Evolutionary conservation across 2,113 vertebrate species (phyloP).

Genomic region (Tachycineta bicolor): DNA sequence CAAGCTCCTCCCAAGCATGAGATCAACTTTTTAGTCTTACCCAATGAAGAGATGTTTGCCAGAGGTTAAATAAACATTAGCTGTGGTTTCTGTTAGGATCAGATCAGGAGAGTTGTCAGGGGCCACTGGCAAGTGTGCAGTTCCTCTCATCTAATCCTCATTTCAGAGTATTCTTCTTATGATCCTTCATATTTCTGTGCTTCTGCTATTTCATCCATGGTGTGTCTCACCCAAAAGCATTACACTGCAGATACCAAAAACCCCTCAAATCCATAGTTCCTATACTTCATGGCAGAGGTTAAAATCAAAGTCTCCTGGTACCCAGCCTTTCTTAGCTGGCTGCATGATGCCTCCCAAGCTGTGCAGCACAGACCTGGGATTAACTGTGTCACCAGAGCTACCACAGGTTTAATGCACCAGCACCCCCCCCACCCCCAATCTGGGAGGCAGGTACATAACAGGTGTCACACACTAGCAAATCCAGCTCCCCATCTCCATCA

Average conservation of each 20-base stretch:
- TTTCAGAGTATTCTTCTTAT: not conserved
- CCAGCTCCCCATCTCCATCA: not conserved
- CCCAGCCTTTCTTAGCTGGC: not conserved
- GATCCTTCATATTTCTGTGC: not conserved
- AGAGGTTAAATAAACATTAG: constrained; percentile 7
- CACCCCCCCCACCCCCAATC: accelerated
- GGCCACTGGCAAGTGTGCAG: not conserved
- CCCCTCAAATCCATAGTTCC: not conserved
- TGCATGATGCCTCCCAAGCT: not conserved
- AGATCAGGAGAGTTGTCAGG: not conserved
- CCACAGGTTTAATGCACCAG: not conserved
- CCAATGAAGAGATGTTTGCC: not conserved
- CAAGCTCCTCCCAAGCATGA: constrained; percentile 28
- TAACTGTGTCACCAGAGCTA: not conserved
- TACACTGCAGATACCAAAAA: not conserved
- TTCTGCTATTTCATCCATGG: not conserved
- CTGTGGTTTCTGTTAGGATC: constrained; percentile 1
- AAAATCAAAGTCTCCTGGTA: not conserved
- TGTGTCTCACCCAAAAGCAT: not conserved
- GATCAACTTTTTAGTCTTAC: constrained; percentile 21
- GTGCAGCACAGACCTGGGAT: not conserved
- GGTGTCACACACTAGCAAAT: not conserved
- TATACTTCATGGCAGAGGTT: not conserved
- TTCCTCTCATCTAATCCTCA: not conserved
- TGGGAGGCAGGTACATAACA: not conserved